Evolutionary conservation across 2,888 invertebrate species (phyloP), one percentile per base, ranked within the genome.

Genomic region (Plemyria rubiginata): DNA sequence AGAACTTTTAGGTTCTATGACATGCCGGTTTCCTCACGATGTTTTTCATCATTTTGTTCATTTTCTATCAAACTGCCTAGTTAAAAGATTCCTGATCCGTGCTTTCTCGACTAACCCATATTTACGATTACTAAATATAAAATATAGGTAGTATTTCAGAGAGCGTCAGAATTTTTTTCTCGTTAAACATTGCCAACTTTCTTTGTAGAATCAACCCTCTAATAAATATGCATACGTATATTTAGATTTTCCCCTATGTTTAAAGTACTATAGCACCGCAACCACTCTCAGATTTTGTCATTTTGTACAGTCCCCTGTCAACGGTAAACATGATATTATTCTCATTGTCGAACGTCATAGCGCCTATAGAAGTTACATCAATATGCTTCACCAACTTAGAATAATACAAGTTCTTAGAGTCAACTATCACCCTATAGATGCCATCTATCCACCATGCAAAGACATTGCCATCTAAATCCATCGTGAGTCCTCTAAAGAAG

Each of bases 371-470:
- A 0, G 80, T 76, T 5, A 90, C 62, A 41, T 80, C 68, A 12
- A 83, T 84, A 0, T 90, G 71, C 68, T 79, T 85, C 0, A 74
- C 77, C 22, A 92, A 43, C 11, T 54, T 78, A 0, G 90, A 86
- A 16, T 84, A 73, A 8, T 68, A 22, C 7, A 90, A 66, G 57
- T 80, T 77, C 16, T 79, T 78, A 13, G 76, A 78, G 0, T 79
- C 77, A 41, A 89, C 72, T 49, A 77, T 52, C 1, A 92, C 77
- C 72, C 80, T 86, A 57, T 90, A 92, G 4, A 92, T 78, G 0
- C 86, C 87, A 59, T 92, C 90, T 0, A 92, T 57, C 90, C 91
- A 92, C 92, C 92, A 92, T 4, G 85, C 79, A 36, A 88, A 90
- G 0, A 91, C 80, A 0, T 66, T 72, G 0, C 83, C 87, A 32